Evolutionary conservation across 2,888 invertebrate genomes (phyloP).

Genomic region (Lysandra coridon): DNA sequence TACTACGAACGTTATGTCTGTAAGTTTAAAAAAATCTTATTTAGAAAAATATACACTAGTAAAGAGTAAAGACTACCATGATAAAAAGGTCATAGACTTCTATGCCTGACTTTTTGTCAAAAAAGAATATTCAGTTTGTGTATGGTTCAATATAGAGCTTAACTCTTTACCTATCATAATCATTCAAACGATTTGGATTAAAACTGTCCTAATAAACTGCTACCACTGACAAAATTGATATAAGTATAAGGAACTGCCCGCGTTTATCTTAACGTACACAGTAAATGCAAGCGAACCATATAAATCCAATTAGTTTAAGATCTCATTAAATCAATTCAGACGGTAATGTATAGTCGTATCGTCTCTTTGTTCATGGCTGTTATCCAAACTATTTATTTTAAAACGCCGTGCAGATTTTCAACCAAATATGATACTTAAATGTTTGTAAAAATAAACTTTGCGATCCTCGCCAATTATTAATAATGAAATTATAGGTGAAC

Average conservation of each 20-base stretch:
- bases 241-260: conserved; percentile 40
- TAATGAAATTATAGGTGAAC: background rate
- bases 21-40: background rate
- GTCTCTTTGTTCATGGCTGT: conserved; percentile 72
- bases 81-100: too few species aligned
- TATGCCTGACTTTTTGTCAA: too few species aligned
- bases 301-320: conserved; percentile 75
- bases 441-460: background rate
- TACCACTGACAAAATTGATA: conserved; percentile 34
- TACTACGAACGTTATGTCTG: background rate
- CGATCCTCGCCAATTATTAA: background rate
- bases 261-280: conserved; percentile 60
- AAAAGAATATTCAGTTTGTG: too few species aligned
- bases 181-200: conserved; percentile 48
- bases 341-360: conserved; percentile 66
- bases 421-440: conserved; percentile 8
- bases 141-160: too few species aligned
- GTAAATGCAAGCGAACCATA: conserved; percentile 65
- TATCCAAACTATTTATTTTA: conserved; percentile 72
- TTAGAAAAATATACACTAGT: too few species aligned
- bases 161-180: too few species aligned
- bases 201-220: conserved; percentile 45
- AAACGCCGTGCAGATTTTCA: conserved; percentile 42
- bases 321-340: conserved; percentile 75
- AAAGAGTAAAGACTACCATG: too few species aligned